Evolutionary conservation across 2,113 vertebrate genomes (phyloP).

Genomic region (Lophura nycthemera): DNA sequence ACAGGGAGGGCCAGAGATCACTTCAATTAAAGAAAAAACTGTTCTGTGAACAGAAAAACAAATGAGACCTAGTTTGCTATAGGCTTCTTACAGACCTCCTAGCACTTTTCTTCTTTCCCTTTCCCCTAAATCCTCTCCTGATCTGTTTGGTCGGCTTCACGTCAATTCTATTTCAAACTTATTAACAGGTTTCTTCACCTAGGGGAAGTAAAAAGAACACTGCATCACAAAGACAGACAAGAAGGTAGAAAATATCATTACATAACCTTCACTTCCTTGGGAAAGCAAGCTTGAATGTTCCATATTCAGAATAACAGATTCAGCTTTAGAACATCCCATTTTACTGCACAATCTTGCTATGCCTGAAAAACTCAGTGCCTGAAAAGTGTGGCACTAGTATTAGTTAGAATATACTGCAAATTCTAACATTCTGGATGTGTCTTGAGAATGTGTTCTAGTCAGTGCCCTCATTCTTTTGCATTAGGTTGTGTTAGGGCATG

Average conservation of each 20-base stretch:
- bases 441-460: background rate
- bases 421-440: background rate
- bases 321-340: background rate
- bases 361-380: background rate
- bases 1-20: background rate
- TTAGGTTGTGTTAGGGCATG: background rate
- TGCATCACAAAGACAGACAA: background rate
- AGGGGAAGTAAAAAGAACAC: background rate
- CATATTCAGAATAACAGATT: background rate
- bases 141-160: background rate
- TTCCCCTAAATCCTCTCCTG: background rate
- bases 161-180: background rate
- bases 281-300: background rate
- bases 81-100: background rate
- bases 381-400: background rate
- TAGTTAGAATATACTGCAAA: background rate
- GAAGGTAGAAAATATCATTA: background rate
- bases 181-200: background rate
- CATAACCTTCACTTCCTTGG: background rate
- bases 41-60: background rate
- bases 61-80: background rate
- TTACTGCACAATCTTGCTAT: background rate
- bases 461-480: background rate
- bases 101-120: background rate
- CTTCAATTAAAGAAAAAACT: background rate